These are phyloP conservation scores for Sclerurus mexicanus DNA, from an alignment of 2,113 vertebrate genomes.

Conservation along the genomic window DNA sequence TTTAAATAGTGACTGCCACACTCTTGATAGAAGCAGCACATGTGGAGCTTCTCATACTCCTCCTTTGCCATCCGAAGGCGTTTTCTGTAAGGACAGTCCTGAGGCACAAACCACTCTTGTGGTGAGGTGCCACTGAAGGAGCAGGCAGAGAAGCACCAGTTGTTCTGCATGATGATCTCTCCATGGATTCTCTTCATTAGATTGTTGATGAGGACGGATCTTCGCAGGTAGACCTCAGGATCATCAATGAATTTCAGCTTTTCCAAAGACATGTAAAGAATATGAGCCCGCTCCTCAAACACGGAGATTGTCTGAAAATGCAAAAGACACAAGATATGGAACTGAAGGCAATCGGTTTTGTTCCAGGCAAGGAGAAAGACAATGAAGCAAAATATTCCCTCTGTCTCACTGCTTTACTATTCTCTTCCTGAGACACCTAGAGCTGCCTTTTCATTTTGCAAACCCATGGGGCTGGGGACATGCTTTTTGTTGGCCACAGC, in stretches of 20 bases:
- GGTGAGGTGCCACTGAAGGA: conserved; percentile 71
- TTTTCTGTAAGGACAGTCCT: conserved; percentile 87
- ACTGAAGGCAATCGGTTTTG: background rate
- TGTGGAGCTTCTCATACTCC: conserved; percentile 82
- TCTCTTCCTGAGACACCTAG: background rate
- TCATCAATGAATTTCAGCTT: conserved; percentile 96
- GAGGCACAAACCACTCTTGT: conserved; percentile 82
- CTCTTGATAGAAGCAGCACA: conserved; percentile 91
- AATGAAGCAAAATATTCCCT: background rate
- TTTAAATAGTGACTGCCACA: conserved; percentile 88
- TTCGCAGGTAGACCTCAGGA: conserved; percentile 91
- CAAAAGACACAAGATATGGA: background rate
- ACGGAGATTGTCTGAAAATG: conserved; percentile 84
- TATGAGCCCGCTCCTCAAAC: conserved; percentile 91
- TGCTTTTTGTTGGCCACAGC: background rate
- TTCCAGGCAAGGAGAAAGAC: background rate
- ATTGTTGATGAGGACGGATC: conserved; percentile 96
- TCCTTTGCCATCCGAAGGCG: conserved; percentile 88
- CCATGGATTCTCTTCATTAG: conserved; percentile 90
- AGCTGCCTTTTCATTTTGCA: background rate
- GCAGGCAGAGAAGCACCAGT: conserved; percentile 89
- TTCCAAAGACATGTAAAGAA: conserved; percentile 94
- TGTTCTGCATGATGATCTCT: conserved; percentile 92
- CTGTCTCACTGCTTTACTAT: background rate
- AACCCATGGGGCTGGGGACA: background rate